Conservation (phyloP, 2,888 invertebrate species). For the Pandemis heparana region DNA sequence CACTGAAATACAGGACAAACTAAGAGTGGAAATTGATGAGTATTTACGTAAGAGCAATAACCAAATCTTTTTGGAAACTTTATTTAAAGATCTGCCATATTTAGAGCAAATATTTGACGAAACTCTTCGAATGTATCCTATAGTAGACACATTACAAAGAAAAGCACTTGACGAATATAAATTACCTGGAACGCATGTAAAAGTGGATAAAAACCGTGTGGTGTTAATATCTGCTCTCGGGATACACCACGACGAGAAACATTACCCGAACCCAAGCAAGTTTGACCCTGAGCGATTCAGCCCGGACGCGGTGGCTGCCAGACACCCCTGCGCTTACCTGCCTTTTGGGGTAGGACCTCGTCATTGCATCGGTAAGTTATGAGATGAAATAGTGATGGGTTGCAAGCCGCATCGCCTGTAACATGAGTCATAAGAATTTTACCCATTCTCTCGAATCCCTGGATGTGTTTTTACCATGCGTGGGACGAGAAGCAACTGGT, state of each 20-base stretch:
- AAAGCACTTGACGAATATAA: slow-evolving; percentile 9
- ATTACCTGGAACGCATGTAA: slow-evolving; percentile 18
- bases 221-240: slow-evolving; percentile 36
- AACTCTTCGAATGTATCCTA: slow-evolving; percentile 5
- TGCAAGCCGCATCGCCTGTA: no score
- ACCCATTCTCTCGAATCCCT: no score
- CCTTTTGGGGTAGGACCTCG: slow-evolving; percentile 48
- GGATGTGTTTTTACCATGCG: no score
- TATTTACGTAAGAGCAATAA: slow-evolving; percentile 16
- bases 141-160: slow-evolving; percentile 13
- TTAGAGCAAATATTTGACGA: slow-evolving; percentile 36
- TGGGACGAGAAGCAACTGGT: no score
- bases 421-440: no score
- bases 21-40: slow-evolving; percentile 32
- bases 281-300: slow-evolving; percentile 50
- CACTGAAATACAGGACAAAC: slow-evolving; percentile 32
- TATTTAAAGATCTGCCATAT: slow-evolving; percentile 20
- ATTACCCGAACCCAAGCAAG: slow-evolving; percentile 46
- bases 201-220: slow-evolving; percentile 13
- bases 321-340: slow-evolving; percentile 45
- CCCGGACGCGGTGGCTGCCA: slow-evolving; percentile 43
- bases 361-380: slow-evolving; percentile 44
- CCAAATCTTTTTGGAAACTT: slow-evolving; percentile 10
- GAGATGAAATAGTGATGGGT: no score
- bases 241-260: slow-evolving; percentile 46